phyloP scores from a whole-genome alignment of 2,797 vertebrate genomes.

The Centropyge bicolor region DNA sequence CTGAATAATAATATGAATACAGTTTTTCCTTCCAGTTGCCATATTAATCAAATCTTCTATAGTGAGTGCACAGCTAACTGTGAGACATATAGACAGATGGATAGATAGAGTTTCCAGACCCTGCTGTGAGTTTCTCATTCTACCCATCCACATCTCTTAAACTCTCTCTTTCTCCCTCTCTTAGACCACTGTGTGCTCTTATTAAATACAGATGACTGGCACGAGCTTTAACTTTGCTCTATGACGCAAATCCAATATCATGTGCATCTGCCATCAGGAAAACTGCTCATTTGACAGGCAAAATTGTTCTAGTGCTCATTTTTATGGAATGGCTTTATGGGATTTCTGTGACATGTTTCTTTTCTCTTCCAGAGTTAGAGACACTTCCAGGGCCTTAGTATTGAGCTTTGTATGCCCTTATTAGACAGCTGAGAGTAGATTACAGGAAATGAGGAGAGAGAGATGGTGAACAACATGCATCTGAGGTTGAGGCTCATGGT shows the following conservation, averaged over 20 bases:
- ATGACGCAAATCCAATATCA: conserved; percentile 45
- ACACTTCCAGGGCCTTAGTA: background rate
- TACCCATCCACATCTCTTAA: conserved; percentile 34
- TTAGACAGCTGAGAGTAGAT: background rate
- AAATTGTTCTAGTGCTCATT: background rate
- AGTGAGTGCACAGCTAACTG: background rate
- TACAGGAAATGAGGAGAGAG: background rate
- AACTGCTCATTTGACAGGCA: conserved; percentile 3
- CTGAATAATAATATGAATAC: background rate
- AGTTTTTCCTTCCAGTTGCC: background rate
- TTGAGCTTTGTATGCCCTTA: background rate
- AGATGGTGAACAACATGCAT: background rate
- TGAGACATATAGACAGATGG: background rate
- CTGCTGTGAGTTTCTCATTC: conserved; percentile 32
- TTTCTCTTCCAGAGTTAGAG: too few relatives aligned
- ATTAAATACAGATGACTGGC: conserved; percentile 70
- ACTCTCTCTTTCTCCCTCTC: conserved; percentile 45
- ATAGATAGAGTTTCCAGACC: conserved; percentile 39
- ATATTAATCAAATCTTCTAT: background rate
- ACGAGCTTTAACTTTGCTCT: conserved; percentile 36
- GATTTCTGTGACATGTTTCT: too few relatives aligned
- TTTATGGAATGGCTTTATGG: background rate
- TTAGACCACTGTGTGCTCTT: conserved; percentile 60
- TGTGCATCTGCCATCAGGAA: conserved; percentile 55
- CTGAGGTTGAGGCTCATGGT: background rate